Conservation (phyloP, 2,888 invertebrate genomes). For the Temnothorax ravouxi region DNA sequence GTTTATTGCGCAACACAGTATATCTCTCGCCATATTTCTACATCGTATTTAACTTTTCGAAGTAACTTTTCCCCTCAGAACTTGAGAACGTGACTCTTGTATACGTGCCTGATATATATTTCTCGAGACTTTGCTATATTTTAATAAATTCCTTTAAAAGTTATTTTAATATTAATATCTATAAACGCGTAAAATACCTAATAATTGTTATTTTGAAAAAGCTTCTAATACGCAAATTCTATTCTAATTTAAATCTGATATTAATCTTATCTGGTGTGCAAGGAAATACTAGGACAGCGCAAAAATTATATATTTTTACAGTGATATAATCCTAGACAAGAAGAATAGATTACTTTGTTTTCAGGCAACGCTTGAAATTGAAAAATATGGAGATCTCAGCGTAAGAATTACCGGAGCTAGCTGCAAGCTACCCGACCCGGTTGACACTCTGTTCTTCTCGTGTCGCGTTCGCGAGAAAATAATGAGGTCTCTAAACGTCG, state of each 20-base stretch:
- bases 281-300: not conserved
- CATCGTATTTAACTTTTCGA: constrained; percentile 20
- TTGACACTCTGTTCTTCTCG: constrained; percentile 88
- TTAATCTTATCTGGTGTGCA: not conserved
- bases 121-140: not conserved
- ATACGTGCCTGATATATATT: not conserved
- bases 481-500: constrained; percentile 87
- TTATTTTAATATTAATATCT: not conserved
- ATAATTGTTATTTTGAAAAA: not conserved
- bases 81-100: not conserved
- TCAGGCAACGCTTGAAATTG: constrained; percentile 89
- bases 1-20: not conserved
- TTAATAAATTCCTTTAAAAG: not conserved
- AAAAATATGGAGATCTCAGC: constrained; percentile 88
- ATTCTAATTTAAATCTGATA: not conserved
- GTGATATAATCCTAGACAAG: not conserved
- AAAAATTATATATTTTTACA: not conserved
- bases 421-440: constrained; percentile 88
- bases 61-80: not conserved
- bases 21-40: not conserved
- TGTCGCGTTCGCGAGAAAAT: constrained; percentile 89
- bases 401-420: constrained; percentile 90
- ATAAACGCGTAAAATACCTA: not conserved
- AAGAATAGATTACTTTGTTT: constrained; percentile 57
- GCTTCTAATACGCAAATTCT: not conserved